A percentile compares a stretch with the other conserved stretches of the same genome.
phyloP scores from a whole-genome alignment of 2,888 invertebrate genomes.

The Mythimna pallens region DNA sequence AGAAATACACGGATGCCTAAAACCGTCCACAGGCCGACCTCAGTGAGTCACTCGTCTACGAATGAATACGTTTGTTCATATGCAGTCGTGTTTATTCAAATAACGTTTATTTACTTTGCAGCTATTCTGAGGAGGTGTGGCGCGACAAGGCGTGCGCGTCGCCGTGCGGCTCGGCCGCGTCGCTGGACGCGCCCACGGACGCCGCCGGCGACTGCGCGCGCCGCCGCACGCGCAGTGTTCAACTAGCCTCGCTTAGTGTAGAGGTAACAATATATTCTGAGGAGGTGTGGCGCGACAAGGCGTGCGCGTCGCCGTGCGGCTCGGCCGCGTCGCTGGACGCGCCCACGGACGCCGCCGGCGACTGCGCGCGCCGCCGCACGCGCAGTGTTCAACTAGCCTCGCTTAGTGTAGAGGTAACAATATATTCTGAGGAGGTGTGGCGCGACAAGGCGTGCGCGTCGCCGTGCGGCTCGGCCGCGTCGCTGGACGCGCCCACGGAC shows the following conservation, averaged over 20 bases:
- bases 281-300: no score
- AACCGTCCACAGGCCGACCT: no score
- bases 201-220: slow-evolving; percentile 76
- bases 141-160: slow-evolving; percentile 79
- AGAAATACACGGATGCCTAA: no score
- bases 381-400: slow-evolving; percentile 80
- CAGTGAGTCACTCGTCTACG: no score
- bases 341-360: slow-evolving; percentile 76
- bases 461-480: slow-evolving; percentile 74
- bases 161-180: slow-evolving; percentile 73
- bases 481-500: slow-evolving; percentile 71
- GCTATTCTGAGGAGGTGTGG: slow-evolving; percentile 87
- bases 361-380: slow-evolving; percentile 72
- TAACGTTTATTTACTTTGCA: slow-evolving; percentile 52
- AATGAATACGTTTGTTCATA: no score
- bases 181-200: slow-evolving; percentile 71
- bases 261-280: no score
- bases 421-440: no score
- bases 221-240: slow-evolving; percentile 77
- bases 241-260: slow-evolving; percentile 72
- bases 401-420: slow-evolving; percentile 45
- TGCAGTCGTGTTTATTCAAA: background rate
- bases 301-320: no score
- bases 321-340: slow-evolving; percentile 75
- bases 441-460: no score